Conservation (phyloP, 2,888 invertebrate species). For the Lasioglossum malachurum region DNA sequence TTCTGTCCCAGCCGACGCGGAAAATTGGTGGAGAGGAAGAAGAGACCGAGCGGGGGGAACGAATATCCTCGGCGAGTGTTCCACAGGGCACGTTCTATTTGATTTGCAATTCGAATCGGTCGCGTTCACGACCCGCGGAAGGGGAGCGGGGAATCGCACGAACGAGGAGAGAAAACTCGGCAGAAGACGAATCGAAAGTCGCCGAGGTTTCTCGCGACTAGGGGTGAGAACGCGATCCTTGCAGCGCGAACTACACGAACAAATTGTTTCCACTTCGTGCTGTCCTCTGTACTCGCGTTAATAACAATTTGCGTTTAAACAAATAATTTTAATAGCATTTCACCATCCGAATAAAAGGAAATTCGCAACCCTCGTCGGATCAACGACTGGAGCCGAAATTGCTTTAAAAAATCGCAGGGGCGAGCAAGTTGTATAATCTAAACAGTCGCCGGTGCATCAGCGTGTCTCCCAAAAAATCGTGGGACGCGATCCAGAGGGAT, state of each 20-base stretch:
- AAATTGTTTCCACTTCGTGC: conserved; percentile 58
- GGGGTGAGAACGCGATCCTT: conserved; percentile 59
- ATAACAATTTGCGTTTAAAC: background rate
- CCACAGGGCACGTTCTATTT: conserved; percentile 60
- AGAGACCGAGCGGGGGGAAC: conserved; percentile 28
- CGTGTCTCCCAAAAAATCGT: background rate
- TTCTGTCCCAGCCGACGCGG: conserved; percentile 27
- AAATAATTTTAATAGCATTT: background rate
- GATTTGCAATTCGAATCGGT: conserved; percentile 74
- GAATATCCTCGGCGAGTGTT: conserved; percentile 58
- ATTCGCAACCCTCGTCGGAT: background rate
- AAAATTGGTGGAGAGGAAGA: conserved; percentile 30
- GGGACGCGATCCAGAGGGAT: background rate
- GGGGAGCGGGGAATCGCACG: conserved; percentile 19
- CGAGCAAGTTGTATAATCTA: background rate
- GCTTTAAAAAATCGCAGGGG: background rate
- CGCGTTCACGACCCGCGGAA: conserved; percentile 50
- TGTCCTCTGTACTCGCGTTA: background rate
- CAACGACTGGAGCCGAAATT: background rate
- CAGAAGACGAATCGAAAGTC: conserved; percentile 65
- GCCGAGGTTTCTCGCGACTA: conserved; percentile 40
- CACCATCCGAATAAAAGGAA: background rate
- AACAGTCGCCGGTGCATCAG: background rate
- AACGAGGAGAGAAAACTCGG: conserved; percentile 1
- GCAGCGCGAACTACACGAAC: conserved; percentile 46